These are phyloP conservation scores for Grapholita molesta DNA, from an alignment of 1,140 invertebrate genomes.

Conservation along the genomic window DNA sequence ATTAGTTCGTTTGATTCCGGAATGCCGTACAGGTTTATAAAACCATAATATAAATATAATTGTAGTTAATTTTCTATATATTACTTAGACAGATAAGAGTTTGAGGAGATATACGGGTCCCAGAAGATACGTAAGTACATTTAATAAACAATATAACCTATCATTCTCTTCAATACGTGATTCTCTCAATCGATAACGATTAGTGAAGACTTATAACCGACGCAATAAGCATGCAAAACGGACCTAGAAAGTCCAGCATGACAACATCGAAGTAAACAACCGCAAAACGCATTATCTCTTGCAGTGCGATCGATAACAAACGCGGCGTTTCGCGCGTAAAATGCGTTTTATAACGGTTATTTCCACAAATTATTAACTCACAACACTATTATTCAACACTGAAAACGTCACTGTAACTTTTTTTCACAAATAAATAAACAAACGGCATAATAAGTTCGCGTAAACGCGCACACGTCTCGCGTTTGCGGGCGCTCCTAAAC, in stretches of 20 bases:
- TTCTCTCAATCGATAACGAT: conserved; percentile 1
- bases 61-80: too few relatives aligned
- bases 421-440: conserved; percentile 57
- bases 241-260: conserved; percentile 13
- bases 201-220: neutral
- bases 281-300: neutral
- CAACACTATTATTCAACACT: neutral
- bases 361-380: neutral
- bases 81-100: too few relatives aligned
- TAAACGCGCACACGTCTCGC: conserved; percentile 47
- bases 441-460: conserved; percentile 24
- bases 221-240: neutral
- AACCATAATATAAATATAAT: too few relatives aligned
- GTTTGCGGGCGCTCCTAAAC: conserved; percentile 55
- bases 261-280: conserved; percentile 15
- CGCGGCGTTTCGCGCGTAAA: neutral
- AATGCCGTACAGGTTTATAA: conserved; percentile 21
- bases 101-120: too few relatives aligned
- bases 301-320: conserved; percentile 2
- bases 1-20: conserved; percentile 29
- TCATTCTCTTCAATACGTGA: neutral
- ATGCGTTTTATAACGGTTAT: neutral
- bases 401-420: conserved; percentile 45
- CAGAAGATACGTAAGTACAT: neutral
- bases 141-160: neutral